Conservation (phyloP, 35 echinoderm and acorn worm species). For the Hemicentrotus pulcherrimus region DNA sequence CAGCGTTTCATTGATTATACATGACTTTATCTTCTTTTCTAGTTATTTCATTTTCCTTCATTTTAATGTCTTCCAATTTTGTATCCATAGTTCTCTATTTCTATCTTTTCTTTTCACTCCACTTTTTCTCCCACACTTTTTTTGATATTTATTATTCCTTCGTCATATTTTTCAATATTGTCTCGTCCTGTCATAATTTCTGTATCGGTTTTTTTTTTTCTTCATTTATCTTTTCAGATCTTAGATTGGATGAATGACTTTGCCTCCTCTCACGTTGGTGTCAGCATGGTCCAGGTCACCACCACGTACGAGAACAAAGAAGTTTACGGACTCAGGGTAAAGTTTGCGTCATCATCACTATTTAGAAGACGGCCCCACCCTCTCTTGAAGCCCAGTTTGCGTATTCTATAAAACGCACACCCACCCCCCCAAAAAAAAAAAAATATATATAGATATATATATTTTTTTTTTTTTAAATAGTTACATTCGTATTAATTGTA, state of each 20-base stretch:
- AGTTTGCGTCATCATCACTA: background rate
- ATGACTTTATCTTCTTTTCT: no score
- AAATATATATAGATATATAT: no score
- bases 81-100: background rate
- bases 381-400: no score
- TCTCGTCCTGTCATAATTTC: background rate
- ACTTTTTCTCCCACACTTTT: background rate
- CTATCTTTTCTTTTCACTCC: background rate
- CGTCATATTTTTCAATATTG: background rate
- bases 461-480: no score
- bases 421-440: no score
- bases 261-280: background rate
- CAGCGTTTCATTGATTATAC: no score
- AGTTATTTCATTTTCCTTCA: background rate
- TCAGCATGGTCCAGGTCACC: background rate
- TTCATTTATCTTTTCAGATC: background rate
- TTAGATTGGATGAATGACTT: slow-evolving; percentile 28
- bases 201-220: background rate
- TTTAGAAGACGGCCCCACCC: no score
- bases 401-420: no score
- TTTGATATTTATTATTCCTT: background rate
- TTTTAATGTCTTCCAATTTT: background rate
- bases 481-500: no score
- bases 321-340: slow-evolving; percentile 11
- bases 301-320: background rate